Conservation (phyloP, 2,888 invertebrate genomes). For the Campoplex nolae region DNA sequence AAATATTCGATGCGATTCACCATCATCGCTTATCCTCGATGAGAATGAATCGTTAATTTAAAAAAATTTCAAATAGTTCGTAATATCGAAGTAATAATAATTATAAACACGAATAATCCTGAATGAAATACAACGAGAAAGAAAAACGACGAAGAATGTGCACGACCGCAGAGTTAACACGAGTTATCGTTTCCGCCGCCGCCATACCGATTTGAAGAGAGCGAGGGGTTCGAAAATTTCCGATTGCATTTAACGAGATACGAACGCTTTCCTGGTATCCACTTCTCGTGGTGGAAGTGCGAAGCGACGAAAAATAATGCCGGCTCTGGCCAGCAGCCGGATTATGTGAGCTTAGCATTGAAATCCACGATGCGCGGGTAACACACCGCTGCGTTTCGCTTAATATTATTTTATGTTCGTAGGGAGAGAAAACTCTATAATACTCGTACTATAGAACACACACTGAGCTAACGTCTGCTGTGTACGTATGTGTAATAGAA, state of each 20-base stretch:
- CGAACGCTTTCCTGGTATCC: background rate
- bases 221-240: conserved; percentile 29
- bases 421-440: conserved; percentile 31
- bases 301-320: conserved; percentile 69
- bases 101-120: background rate
- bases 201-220: conserved; percentile 16
- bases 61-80: background rate
- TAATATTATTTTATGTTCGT: conserved; percentile 75
- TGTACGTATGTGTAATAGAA: background rate
- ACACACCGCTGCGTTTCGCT: conserved; percentile 68
- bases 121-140: background rate
- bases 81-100: background rate
- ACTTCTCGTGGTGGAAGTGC: conserved; percentile 40
- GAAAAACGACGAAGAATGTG: background rate
- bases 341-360: conserved; percentile 68
- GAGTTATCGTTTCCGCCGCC: conserved; percentile 38
- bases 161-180: conserved; percentile 29
- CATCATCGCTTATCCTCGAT: background rate
- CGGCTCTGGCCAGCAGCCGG: conserved; percentile 52
- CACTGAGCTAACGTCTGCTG: too few relatives aligned
- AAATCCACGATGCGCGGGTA: conserved; percentile 55
- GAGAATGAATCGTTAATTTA: background rate
- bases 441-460: background rate
- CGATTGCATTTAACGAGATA: background rate
- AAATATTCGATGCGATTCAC: background rate